Evolutionary conservation across 2,113 vertebrate species (phyloP), one percentile per base, ranked within the genome.

Genomic region (Thoracochromis brauschi): DNA sequence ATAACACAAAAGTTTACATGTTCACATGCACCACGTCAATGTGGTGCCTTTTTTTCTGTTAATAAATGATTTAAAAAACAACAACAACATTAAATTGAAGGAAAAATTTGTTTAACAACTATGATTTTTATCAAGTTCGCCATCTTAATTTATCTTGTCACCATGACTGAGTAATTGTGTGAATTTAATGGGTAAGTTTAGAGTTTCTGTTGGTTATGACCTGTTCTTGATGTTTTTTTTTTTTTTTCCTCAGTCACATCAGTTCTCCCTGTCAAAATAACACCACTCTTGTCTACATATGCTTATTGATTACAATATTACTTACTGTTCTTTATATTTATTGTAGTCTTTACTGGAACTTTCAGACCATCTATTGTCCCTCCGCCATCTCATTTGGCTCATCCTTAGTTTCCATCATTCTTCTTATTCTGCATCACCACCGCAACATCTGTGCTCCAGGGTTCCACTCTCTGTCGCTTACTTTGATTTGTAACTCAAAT

Each of bases 21-120:
- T 65, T 38, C 0, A 38, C 19, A 65, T 65, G 4, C 60, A 65
- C 31, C 17, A 65, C 3, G 1, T 65, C 17, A 3, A 17, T 45
- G 21, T 73, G 21, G 40, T 73, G 4, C 13, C 2, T 45, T 73
- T 1, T 26, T 0, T 38, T 4, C 14, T 73, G 4, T 26, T 73
- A 73, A 26, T 73, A 17, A 26, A 16, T 17, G 14, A 26, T 3
- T 63, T 1, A 0, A 4, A 4, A 31, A 8, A 4, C n/a, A n/a
- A n/a, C n/a, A n/a, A n/a, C n/a, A n/a, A 7, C 1, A 0, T 0
- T 21, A 21, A 40, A 14, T 71, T 71, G n/a, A 24, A 40, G 63
- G 35, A 14, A 71, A 42, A 71, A 24, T 68, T 68, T 40, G 12
- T 2, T 75, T 75, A 47, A 45, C 68, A 75, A 19, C 0, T 47